A percentile compares a stretch with the other conserved stretches of the same genome.
Conservation (phyloP, 2,113 vertebrate genomes). For the Perognathus longimembris region DNA sequence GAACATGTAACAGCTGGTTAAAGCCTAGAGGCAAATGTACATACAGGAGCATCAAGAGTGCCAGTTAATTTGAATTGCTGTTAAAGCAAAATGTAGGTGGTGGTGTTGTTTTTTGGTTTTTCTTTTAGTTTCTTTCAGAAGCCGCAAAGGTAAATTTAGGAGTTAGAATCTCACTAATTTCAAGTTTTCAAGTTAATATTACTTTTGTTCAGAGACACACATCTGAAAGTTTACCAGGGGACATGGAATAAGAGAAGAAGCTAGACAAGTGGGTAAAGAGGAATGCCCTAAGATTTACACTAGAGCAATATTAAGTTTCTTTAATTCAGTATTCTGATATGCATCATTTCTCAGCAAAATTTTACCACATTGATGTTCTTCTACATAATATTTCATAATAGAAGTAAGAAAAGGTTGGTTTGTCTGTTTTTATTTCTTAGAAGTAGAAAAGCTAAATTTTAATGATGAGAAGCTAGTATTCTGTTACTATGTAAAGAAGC, state of each 20-base stretch:
- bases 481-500: neutral
- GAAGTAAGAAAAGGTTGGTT: neutral
- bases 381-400: no score
- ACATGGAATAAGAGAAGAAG: neutral
- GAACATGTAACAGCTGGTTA: slow-evolving; percentile 34
- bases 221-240: neutral
- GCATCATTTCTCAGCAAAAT: neutral
- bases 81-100: neutral
- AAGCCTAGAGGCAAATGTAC: neutral
- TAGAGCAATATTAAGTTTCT: neutral
- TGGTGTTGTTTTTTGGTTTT: no score
- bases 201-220: neutral
- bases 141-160: neutral
- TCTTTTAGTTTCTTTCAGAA: neutral
- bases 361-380: neutral
- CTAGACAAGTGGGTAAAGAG: neutral
- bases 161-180: slow-evolving; percentile 24
- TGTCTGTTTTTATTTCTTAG: neutral
- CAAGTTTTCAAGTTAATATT: neutral
- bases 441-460: neutral
- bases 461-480: neutral
- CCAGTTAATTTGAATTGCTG: slow-evolving; percentile 31
- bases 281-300: neutral
- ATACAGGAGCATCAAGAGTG: neutral
- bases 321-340: neutral